Percentiles rank a stretch among this genome's conserved stretches.
phyloP scores from a whole-genome alignment of 2,113 vertebrate genomes.

The Nannobrachium achirus region DNA sequence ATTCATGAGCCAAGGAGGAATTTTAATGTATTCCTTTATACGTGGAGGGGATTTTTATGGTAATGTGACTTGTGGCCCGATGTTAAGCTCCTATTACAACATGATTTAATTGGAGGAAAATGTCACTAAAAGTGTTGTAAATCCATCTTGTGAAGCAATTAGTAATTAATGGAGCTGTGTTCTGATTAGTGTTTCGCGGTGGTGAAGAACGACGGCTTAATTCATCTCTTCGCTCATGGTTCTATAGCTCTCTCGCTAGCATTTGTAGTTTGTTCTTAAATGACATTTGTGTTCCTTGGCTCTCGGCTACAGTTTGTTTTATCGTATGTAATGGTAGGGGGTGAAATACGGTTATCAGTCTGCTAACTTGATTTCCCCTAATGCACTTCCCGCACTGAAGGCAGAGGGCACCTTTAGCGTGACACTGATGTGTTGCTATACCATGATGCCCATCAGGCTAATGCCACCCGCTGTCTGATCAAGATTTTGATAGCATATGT shows the following conservation, averaged over 20 bases:
- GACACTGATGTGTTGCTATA: constrained; percentile 2
- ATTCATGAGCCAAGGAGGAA: constrained; percentile 48
- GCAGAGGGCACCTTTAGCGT: not conserved
- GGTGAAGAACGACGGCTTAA: constrained; percentile 57
- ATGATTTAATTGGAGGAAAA: constrained; percentile 70
- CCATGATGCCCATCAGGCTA: not conserved
- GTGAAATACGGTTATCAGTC: not conserved
- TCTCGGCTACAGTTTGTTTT: constrained; percentile 6
- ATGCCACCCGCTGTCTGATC: constrained; percentile 3
- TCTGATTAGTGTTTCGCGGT: constrained; percentile 55
- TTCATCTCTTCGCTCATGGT: constrained; percentile 12
- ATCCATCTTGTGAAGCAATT: constrained; percentile 68
- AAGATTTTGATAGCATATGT: not conserved
- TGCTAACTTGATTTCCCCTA: not conserved
- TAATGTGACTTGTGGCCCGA: constrained; percentile 66
- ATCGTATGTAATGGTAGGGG: not conserved
- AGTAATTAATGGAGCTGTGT: constrained; percentile 65
- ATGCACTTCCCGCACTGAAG: not conserved
- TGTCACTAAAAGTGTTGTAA: constrained; percentile 60
- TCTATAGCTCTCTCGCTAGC: constrained; percentile 5
- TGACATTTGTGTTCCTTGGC: not conserved
- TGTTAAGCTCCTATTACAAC: constrained; percentile 72
- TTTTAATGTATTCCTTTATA: constrained; percentile 69
- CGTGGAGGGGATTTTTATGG: constrained; percentile 65
- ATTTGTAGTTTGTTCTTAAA: constrained; percentile 3